Conservation (phyloP, 2,888 invertebrate species). For the Acrobasis consociella region DNA sequence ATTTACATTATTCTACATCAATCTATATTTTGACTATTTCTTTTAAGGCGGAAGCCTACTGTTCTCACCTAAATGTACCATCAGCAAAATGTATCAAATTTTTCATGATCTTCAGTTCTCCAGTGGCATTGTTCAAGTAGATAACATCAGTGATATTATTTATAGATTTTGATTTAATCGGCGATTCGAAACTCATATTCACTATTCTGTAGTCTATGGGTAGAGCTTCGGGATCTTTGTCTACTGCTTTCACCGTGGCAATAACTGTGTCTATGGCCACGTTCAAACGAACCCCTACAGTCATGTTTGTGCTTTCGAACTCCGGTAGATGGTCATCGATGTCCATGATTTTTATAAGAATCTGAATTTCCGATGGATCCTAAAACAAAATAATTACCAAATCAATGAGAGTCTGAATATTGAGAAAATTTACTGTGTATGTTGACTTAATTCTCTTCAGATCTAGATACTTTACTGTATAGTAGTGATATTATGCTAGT, state of each 20-base stretch:
- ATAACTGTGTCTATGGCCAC: constrained; percentile 88
- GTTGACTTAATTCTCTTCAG: too few relatives aligned
- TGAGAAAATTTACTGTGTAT: not conserved
- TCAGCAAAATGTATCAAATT: constrained; percentile 85
- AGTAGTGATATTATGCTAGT: too few relatives aligned
- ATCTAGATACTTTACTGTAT: too few relatives aligned
- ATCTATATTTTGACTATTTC: not conserved
- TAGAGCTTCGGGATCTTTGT: constrained; percentile 86
- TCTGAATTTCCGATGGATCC: constrained; percentile 87
- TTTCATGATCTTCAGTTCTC: constrained; percentile 87
- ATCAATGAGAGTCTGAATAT: not conserved
- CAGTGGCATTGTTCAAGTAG: constrained; percentile 85
- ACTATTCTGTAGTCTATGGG: constrained; percentile 85
- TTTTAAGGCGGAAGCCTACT: not conserved
- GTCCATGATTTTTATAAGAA: constrained; percentile 85
- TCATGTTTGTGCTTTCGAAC: constrained; percentile 84
- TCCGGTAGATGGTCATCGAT: constrained; percentile 89
- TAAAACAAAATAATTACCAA: constrained; percentile 54
- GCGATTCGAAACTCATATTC: constrained; percentile 82
- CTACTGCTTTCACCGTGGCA: constrained; percentile 85
- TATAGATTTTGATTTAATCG: constrained; percentile 68
- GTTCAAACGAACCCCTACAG: constrained; percentile 88
- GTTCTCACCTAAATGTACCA: constrained; percentile 84
- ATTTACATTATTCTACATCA: not conserved
- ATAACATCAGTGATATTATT: constrained; percentile 81